Evolutionary conservation across 2,888 invertebrate genomes (phyloP), one percentile per base, ranked within the genome.

Genomic region (Heliconius charithonia): DNA sequence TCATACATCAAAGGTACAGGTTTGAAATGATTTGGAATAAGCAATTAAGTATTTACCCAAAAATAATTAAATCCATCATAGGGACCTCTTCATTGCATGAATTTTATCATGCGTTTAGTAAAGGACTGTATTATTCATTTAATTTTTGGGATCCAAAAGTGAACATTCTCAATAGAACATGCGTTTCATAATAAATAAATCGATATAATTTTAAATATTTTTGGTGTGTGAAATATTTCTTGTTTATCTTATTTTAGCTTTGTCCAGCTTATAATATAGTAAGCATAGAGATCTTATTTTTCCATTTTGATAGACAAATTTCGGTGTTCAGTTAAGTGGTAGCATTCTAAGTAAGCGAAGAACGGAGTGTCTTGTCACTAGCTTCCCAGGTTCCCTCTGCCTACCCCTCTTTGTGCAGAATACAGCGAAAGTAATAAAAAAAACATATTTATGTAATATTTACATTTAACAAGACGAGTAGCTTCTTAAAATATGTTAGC

Each of bases 1-100:
- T 4, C n/a, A 56, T 56, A n/a, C n/a, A 71, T 56, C 51, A 56
- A 56, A 71, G 29, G 29, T 71, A 56, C 29, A 72, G n/a, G 71
- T n/a, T 32, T 67, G 41, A 67, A 67, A 41, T 67, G 22, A 29
- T 12, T 56, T 72, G n/a, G 32, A 56, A 59, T 56, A 29, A 32
- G n/a, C 71, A 32, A 72, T 72, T 27, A 72, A 56, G 56, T 59
- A 71, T 71, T 72, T 32, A 59, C 32, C 32, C n/a, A 22, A 22
- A 72, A 51, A 56, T 32, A 56, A 72, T 72, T 56, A 72, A 72
- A 72, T n/a, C 27, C 13, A 16, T 29, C 32, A 32, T 32, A 56
- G 29, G n/a, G 13, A 32, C 13, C 29, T 71, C 32, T 71, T 71
- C 32, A 32, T 32, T 71, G 71, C n/a, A 32, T 72, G n/a, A 29